Base-by-base conservation (phyloP, 2,888 invertebrate species). In the Rutpela maculata region DNA sequence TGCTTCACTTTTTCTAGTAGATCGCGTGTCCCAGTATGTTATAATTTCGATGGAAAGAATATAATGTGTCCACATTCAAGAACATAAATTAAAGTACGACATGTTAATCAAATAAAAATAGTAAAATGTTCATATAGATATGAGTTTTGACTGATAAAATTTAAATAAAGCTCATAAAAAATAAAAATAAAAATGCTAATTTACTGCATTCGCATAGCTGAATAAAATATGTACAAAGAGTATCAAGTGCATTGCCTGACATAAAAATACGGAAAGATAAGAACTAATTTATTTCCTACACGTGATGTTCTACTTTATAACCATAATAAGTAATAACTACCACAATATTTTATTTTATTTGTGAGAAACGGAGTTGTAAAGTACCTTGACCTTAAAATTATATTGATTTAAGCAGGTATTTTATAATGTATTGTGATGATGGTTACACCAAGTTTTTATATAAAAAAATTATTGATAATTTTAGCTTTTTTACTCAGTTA, bases 261-360 rank as follows among this genome's bases (percentile, higher is more conserved):
- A 1, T 43, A 10, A 38, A 38, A 38, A 43, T 15, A 43, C 12
- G 3, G 12, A 43, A 38, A 43, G 1, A 12, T 43, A 15, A 7
- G 43, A 43, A 43, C 15, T 43, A 43, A 12, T 43, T 12, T 2
- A 15, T 43, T 50, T 50, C n/a, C n/a, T 50, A 15, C 50, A 50
- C 0, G 50, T 50, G 1, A 50, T n/a, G 4, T n/a, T 50, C 3
- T 1, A n/a, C 50, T 15, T 15, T n/a, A 11, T 2, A 12, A 12
- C 43, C 15, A 0, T 43, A 43, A 43, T 43, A n/a, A 9, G 7
- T 35, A 35, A 35, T 35, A 50, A 50, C 50, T 50, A 50, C n/a
- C 50, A 50, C 50, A 50, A n/a, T 50, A 50, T 50, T 50, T 50
- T n/a, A 50, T 12, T 50, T 43, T 50, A n/a, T 50, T 50, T 50